phyloP scores from a whole-genome alignment of 2,888 invertebrate species.

The Ptychoptera albimana region DNA sequence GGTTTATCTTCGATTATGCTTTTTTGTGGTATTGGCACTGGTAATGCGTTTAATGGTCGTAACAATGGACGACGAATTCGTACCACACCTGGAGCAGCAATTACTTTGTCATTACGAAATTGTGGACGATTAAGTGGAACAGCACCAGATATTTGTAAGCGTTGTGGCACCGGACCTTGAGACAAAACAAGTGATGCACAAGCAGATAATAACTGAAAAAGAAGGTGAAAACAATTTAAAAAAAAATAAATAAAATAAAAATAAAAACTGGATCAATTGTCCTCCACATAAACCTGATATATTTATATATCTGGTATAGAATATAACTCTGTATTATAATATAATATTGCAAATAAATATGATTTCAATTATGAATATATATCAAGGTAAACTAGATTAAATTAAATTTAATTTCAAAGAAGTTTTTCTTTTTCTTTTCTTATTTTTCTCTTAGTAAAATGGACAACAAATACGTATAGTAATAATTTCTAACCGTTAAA shows the following conservation, averaged over 20 bases:
- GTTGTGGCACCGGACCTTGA: conserved; percentile 43
- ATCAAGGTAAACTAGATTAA: too few species aligned
- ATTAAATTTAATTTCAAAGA: too few species aligned
- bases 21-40: conserved; percentile 29
- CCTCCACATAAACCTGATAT: background rate
- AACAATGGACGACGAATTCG: conserved; percentile 31
- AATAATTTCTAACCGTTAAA: too few species aligned
- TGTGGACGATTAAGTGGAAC: conserved; percentile 23
- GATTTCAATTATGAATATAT: too few species aligned
- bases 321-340: too few species aligned
- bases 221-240: background rate
- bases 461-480: too few species aligned
- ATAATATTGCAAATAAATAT: too few species aligned
- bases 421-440: too few species aligned
- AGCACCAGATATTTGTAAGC: conserved; percentile 51
- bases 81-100: conserved; percentile 20
- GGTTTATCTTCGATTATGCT: conserved; percentile 35
- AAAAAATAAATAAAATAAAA: conserved; percentile 7
- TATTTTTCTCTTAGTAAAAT: too few species aligned
- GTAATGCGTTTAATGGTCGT: conserved; percentile 35
- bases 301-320: too few species aligned
- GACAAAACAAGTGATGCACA: conserved; percentile 24
- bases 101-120: conserved; percentile 16
- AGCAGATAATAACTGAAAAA: conserved; percentile 8
- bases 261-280: background rate